These are phyloP conservation scores for Brachynemurus nebulosus DNA, from an alignment of 2,888 invertebrate genomes.

Conservation along the genomic window DNA sequence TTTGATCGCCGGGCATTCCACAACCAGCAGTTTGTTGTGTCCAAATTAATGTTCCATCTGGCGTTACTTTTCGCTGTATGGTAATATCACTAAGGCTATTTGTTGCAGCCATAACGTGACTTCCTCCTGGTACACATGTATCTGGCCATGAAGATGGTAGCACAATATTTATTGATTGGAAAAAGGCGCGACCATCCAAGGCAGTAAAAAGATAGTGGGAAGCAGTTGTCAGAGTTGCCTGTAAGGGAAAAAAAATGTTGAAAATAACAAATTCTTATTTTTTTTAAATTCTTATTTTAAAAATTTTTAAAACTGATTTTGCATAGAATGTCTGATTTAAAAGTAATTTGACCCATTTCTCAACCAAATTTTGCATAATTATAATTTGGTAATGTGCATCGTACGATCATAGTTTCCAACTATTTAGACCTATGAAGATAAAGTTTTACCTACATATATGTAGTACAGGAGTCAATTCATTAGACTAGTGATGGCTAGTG, in stretches of 20 bases:
- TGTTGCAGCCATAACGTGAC: constrained; percentile 30
- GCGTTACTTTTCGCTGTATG: constrained; percentile 35
- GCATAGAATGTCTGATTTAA: too few species aligned
- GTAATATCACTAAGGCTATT: constrained; percentile 41
- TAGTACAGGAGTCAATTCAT: too few species aligned
- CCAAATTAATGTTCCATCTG: constrained; percentile 40
- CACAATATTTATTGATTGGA: constrained; percentile 41
- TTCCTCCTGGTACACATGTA: constrained; percentile 30
- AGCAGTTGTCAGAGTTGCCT: constrained; percentile 39
- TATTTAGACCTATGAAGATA: too few species aligned
- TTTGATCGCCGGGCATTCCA: constrained; percentile 42
- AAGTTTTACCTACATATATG: too few species aligned
- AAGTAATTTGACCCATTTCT: too few species aligned
- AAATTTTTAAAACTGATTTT: too few species aligned
- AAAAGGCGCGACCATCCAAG: constrained; percentile 39
- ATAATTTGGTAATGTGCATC: too few species aligned
- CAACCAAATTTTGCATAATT: too few species aligned
- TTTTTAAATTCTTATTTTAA: constrained; percentile 29
- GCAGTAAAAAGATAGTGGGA: constrained; percentile 42
- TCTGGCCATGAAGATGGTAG: constrained; percentile 45
- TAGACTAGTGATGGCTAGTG: too few species aligned
- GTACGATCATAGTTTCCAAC: too few species aligned
- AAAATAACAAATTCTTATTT: not conserved
- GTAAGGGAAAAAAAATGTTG: constrained; percentile 24
- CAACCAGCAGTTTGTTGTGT: constrained; percentile 48